These are phyloP conservation scores for Archaeoteleia sp. DNA, from an alignment of 2,888 invertebrate species.

Conservation along the genomic window DNA sequence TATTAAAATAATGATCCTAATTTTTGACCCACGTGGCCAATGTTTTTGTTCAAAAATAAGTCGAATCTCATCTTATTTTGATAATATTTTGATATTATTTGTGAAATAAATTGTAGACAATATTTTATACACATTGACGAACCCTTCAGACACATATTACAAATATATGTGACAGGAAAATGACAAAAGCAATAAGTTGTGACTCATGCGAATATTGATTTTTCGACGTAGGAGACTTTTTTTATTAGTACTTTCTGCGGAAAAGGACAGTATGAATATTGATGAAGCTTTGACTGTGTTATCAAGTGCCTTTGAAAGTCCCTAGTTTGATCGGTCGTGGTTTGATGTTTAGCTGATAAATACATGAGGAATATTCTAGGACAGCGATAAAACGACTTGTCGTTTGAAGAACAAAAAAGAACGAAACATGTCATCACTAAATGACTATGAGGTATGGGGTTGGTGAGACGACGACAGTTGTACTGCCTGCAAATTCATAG, in stretches of 20 bases:
- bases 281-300: slow-evolving; percentile 39
- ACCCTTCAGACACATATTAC: no score
- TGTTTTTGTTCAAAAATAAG: no score
- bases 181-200: no score
- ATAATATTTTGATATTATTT: no score
- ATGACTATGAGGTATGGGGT: slow-evolving; percentile 24
- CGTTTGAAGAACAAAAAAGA: slow-evolving; percentile 10
- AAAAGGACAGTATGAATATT: slow-evolving; percentile 40
- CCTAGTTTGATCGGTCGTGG: slow-evolving; percentile 36
- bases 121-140: no score
- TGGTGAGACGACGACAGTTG: slow-evolving; percentile 48
- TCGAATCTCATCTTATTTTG: no score
- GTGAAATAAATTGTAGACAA: no score
- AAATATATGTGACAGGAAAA: neutral
- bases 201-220: slow-evolving; percentile 26
- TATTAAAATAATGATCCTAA: no score
- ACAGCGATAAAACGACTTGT: slow-evolving; percentile 23
- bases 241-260: slow-evolving; percentile 34
- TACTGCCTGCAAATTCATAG: slow-evolving; percentile 43
- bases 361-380: slow-evolving; percentile 25
- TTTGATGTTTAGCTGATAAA: slow-evolving; percentile 39
- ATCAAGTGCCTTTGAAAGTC: slow-evolving; percentile 38
- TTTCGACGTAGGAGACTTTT: slow-evolving; percentile 19
- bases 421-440: slow-evolving; percentile 44
- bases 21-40: no score